Evolutionary conservation across 2,888 invertebrate species (phyloP).

Genomic region (Acronicta alni): DNA sequence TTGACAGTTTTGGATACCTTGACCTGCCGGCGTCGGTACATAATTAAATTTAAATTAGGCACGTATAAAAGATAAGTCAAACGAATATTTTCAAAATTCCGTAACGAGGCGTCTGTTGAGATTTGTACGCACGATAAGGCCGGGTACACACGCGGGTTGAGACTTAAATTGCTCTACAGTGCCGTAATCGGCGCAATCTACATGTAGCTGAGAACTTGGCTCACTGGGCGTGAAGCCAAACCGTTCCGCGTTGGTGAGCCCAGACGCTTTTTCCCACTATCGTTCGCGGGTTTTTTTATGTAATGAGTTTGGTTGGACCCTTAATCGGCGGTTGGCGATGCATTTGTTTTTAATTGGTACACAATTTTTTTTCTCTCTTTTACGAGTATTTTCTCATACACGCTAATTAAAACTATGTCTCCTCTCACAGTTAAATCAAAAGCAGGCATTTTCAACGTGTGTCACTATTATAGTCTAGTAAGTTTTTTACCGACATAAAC

Average conservation of each 20-base stretch:
- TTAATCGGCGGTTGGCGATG: conserved; percentile 62
- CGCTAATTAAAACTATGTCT: conserved; percentile 17
- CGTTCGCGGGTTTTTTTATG: conserved; percentile 66
- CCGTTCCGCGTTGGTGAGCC: conserved; percentile 80
- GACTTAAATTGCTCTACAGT: conserved; percentile 77
- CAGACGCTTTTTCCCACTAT: conserved; percentile 83
- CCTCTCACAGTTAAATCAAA: conserved; percentile 11
- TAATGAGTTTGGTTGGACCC: conserved; percentile 73
- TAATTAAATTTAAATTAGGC: conserved; percentile 66
- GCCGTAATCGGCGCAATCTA: conserved; percentile 81
- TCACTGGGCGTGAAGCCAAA: conserved; percentile 81
- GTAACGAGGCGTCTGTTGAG: conserved; percentile 62
- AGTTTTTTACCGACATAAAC: not conserved
- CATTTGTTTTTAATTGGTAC: conserved; percentile 70
- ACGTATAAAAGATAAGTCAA: conserved; percentile 60
- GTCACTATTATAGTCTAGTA: conserved; percentile 23
- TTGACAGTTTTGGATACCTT: too few relatives aligned
- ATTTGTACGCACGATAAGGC: conserved; percentile 65
- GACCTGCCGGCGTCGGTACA: too few relatives aligned
- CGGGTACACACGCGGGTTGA: conserved; percentile 62
- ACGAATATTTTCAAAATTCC: conserved; percentile 61
- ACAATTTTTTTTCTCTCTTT: conserved; percentile 53
- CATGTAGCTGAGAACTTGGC: conserved; percentile 72
- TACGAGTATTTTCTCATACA: conserved; percentile 33
- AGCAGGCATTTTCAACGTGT: not conserved